Conservation (phyloP, 2,888 invertebrate genomes). For the Ennomos quercinarius region DNA sequence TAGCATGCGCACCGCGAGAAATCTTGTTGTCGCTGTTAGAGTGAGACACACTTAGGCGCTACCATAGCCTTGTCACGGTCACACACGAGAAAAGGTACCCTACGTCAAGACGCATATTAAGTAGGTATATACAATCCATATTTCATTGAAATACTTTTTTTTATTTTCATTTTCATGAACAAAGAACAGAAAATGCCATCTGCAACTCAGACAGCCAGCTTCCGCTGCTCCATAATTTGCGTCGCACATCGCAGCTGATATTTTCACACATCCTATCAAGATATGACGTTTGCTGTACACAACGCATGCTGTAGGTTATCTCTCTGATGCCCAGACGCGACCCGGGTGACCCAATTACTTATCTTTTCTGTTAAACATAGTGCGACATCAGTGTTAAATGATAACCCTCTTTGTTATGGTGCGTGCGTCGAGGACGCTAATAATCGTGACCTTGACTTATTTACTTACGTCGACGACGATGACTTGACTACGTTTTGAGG, state of each 20-base stretch:
- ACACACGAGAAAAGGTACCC: too few species aligned
- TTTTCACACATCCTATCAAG: conserved; percentile 29
- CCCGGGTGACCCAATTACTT: conserved; percentile 78
- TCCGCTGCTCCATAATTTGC: conserved; percentile 14
- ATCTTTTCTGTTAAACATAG: conserved; percentile 59
- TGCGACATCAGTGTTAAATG: conserved; percentile 52
- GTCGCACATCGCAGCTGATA: conserved; percentile 21
- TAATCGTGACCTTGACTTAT: conserved; percentile 57
- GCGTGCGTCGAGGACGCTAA: conserved; percentile 10
- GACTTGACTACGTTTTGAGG: background rate
- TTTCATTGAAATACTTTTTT: too few species aligned
- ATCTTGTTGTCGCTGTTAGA: too few species aligned
- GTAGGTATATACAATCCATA: too few species aligned
- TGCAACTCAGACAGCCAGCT: background rate
- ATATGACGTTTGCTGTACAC: conserved; percentile 51
- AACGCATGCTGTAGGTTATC: conserved; percentile 72
- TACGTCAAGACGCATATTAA: too few species aligned
- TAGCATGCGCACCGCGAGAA: too few species aligned
- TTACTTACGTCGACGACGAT: conserved; percentile 23
- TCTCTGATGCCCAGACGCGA: conserved; percentile 69
- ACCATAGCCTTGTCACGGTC: too few species aligned
- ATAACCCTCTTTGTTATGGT: conserved; percentile 53
- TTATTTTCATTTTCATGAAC: too few species aligned
- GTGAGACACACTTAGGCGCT: too few species aligned
- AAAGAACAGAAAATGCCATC: too few species aligned